These are phyloP conservation scores for Silurus meridionalis DNA, from an alignment of 2,113 vertebrate species.

Conservation along the genomic window DNA sequence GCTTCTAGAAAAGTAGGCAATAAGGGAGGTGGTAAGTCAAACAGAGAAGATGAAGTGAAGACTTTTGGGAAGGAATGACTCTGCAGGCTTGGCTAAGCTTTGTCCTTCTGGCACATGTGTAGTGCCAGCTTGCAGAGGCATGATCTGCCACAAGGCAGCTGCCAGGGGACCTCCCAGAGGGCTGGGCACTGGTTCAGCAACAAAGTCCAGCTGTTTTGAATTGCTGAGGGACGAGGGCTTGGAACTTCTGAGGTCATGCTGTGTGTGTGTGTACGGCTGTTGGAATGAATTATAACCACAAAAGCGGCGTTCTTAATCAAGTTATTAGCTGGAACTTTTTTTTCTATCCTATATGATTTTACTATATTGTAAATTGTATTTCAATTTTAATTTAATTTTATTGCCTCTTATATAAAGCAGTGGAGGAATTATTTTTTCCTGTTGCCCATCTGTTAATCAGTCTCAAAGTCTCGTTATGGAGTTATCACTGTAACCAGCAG, in stretches of 20 bases:
- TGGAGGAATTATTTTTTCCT: not conserved
- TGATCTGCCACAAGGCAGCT: conserved; percentile 42
- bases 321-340: not conserved
- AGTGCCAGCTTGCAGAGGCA: conserved; percentile 45
- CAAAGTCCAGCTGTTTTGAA: conserved; percentile 39
- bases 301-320: not conserved
- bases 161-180: conserved; percentile 36
- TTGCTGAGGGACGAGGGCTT: not conserved
- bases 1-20: conserved; percentile 8
- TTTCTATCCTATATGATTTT: not conserved
- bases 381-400: not conserved
- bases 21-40: conserved; percentile 8
- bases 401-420: not conserved
- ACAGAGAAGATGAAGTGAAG: conserved; percentile 1
- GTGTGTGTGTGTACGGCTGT: not conserved
- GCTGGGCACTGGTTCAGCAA: conserved; percentile 28
- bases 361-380: no score
- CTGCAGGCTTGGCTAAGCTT: conserved; percentile 20
- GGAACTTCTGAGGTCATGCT: conserved; percentile 14
- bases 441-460: not conserved
- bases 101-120: conserved; percentile 36
- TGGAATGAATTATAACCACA: not conserved
- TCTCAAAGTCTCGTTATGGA: no score
- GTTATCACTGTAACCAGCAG: no score
- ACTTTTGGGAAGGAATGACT: conserved; percentile 19